Conservation (phyloP, 2,888 invertebrate species). For the Trypoxylon attenuatum region DNA sequence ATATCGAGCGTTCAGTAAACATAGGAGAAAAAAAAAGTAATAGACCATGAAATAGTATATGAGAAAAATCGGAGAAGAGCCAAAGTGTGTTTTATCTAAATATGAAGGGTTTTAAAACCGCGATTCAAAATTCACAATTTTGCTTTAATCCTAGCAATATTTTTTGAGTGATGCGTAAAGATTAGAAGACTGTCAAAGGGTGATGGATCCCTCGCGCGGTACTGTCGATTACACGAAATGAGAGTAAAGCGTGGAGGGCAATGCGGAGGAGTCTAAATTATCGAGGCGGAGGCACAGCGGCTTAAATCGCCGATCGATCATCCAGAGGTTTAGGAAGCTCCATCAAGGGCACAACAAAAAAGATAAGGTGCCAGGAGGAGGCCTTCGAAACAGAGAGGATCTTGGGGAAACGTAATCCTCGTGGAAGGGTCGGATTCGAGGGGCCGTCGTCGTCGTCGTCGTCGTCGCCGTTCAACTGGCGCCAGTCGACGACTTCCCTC, state of each 20-base stretch:
- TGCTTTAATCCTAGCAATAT: too few species aligned
- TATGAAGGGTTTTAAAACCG: too few species aligned
- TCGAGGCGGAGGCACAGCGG: constrained; percentile 14
- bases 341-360: constrained; percentile 5
- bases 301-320: constrained; percentile 48
- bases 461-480: too few species aligned
- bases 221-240: not conserved
- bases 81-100: too few species aligned
- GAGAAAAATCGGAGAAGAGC: too few species aligned
- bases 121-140: too few species aligned
- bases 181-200: not conserved
- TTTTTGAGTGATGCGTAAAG: too few species aligned
- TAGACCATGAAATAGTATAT: too few species aligned
- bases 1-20: too few species aligned
- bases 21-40: too few species aligned
- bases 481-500: constrained; percentile 32
- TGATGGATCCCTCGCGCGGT: not conserved
- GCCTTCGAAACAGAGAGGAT: constrained; percentile 28
- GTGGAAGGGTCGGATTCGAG: constrained; percentile 46
- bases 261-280: constrained; percentile 31
- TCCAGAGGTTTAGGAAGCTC: constrained; percentile 28
- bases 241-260: not conserved
- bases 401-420: constrained; percentile 33
- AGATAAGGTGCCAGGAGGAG: constrained; percentile 29
- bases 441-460: too few species aligned